Evolutionary conservation across 2,113 vertebrate genomes (phyloP).

Genomic region (Spizaetus ornatus): DNA sequence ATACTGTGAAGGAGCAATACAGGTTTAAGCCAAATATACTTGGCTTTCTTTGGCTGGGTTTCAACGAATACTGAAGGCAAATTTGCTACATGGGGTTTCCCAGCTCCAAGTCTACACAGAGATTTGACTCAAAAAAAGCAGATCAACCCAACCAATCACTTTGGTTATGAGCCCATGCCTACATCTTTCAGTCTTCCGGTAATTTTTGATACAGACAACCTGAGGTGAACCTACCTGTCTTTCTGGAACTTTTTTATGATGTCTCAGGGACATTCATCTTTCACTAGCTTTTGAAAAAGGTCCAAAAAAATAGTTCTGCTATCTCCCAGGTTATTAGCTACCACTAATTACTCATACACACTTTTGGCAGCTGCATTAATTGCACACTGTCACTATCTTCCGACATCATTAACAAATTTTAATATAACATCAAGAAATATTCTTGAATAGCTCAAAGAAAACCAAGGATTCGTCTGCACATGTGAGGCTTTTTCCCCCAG

Average conservation of each 20-base stretch:
- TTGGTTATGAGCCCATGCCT: background rate
- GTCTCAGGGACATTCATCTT: background rate
- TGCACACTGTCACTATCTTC: background rate
- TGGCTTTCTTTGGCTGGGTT: background rate
- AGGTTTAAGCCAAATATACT: background rate
- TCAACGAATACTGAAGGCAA: background rate
- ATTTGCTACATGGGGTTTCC: background rate
- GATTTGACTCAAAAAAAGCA: background rate
- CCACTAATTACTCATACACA: background rate
- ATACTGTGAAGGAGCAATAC: background rate
- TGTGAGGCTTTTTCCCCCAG: background rate
- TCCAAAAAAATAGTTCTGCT: background rate
- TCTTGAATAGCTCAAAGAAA: background rate
- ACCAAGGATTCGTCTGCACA: background rate
- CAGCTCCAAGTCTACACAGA: background rate
- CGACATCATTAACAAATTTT: background rate
- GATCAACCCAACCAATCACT: background rate
- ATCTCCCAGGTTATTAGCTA: background rate
- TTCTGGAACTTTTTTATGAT: background rate
- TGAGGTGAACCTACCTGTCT: background rate
- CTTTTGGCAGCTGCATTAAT: background rate
- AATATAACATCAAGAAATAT: background rate
- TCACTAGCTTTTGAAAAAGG: background rate
- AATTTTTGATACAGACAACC: background rate
- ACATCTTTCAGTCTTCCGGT: background rate